phyloP scores from a whole-genome alignment of 2,797 vertebrate species.

The Rhinogobio ventralis region DNA sequence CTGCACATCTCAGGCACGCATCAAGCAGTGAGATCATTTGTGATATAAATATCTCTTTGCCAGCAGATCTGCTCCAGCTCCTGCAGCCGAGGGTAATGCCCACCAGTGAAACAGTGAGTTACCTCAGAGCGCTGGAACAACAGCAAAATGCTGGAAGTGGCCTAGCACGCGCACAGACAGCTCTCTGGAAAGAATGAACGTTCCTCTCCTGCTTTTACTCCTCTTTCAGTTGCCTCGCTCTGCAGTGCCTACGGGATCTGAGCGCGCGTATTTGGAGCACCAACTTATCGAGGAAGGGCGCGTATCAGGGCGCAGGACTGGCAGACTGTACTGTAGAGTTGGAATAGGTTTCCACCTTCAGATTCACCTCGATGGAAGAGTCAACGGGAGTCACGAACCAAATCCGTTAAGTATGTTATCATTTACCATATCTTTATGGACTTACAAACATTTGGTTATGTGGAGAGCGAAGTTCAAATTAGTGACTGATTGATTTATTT shows the following conservation, averaged over 20 bases:
- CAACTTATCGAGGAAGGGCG: constrained; percentile 66
- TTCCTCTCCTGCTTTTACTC: constrained; percentile 78
- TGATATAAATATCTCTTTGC: constrained; percentile 91
- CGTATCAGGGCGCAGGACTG: constrained; percentile 89
- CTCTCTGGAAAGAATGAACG: constrained; percentile 85
- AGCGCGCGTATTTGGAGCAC: constrained; percentile 67
- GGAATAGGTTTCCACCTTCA: constrained; percentile 98
- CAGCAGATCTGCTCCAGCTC: constrained; percentile 72
- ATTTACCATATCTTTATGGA: neutral
- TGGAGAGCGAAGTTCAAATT: neutral
- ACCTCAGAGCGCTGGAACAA: constrained; percentile 62
- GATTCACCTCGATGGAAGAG: constrained; percentile 94
- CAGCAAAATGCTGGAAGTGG: constrained; percentile 69
- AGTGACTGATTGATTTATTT: neutral
- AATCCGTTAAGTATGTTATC: constrained; percentile 88
- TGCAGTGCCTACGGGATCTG: constrained; percentile 69
- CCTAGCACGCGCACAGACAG: constrained; percentile 63
- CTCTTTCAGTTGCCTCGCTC: constrained; percentile 79
- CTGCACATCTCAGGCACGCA: constrained; percentile 79
- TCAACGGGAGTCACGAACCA: constrained; percentile 94
- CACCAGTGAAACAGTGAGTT: constrained; percentile 68
- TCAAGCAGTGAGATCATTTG: constrained; percentile 86
- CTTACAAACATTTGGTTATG: neutral
- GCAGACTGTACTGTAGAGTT: constrained; percentile 92
- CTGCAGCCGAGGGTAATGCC: constrained; percentile 79